Evolutionary conservation across 2,888 invertebrate species (phyloP).

Genomic region (Cremastobaeus sp.): DNA sequence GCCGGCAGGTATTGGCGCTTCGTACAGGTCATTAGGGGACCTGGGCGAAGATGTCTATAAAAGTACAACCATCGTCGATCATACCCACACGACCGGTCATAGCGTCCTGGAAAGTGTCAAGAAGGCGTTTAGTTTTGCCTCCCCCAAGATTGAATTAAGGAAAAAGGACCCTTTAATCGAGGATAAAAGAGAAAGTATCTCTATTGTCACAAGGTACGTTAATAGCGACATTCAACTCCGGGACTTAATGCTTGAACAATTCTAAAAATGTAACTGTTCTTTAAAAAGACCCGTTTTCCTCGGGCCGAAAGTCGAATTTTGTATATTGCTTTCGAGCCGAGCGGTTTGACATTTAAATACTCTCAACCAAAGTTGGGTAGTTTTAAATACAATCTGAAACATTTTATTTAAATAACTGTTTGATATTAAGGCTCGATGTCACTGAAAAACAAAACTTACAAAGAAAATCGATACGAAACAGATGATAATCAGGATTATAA

Average conservation of each 20-base stretch:
- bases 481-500: no score
- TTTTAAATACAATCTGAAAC: no score
- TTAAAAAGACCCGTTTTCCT: no score
- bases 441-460: no score
- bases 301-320: no score
- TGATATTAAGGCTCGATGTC: no score
- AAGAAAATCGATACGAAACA: no score
- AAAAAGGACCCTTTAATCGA: slow-evolving; percentile 76
- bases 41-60: slow-evolving; percentile 82
- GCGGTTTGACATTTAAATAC: no score
- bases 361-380: no score
- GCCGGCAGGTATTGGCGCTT: slow-evolving; percentile 83
- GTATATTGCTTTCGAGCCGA: no score
- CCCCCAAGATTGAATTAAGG: slow-evolving; percentile 76
- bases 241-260: slow-evolving; percentile 13
- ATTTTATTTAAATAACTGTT: no score
- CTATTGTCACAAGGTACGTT: slow-evolving; percentile 77
- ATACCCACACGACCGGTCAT: slow-evolving; percentile 79
- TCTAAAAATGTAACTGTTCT: not conserved
- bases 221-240: slow-evolving; percentile 13
- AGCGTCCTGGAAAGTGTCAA: slow-evolving; percentile 82
- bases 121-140: slow-evolving; percentile 81
- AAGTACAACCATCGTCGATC: slow-evolving; percentile 81
- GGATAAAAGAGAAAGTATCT: slow-evolving; percentile 76
- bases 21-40: slow-evolving; percentile 81